Base-by-base conservation (phyloP, 2,113 vertebrate species). In the Entomyzon cyanotis region DNA sequence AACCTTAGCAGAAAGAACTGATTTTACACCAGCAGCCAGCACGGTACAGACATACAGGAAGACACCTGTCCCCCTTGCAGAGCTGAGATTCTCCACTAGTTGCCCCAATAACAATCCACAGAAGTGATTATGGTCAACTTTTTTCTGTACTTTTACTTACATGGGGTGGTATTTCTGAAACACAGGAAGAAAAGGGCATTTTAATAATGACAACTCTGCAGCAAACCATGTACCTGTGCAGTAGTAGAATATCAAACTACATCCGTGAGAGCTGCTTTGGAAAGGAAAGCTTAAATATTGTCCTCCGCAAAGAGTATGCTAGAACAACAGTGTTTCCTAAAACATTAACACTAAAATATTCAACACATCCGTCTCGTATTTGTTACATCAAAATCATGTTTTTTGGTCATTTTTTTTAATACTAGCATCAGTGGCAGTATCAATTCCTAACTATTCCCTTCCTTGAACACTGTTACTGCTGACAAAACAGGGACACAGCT, bases 281-380 rank as follows among this genome's bases (percentile, higher is more conserved):
- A 80, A 94, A 86, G 47, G n/a, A 87, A 96, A 83, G 65, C 85
- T 96, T 93, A 83, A 97, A 97, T 96, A 94, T 41, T 87, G 83
- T 50, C 74, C 56, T 95, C 49, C 64, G 69, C 28, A 49, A 87
- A 95, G 82, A 95, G 53, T 75, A 60, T 39, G 31, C 67, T 12
- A 14, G 55, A 91, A 94, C 42, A 94, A 87, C 82, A 90, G 67
- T 24, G 33, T 53, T 96, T 94, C 68, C 85, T 91, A 84, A 95
- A 96, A 65, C 52, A 60, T 52, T 65, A 93, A 84, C 46, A 86
- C 73, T 75, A 87, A 94, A 95, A 94, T 79, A 93, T 80, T 95
- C 68, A 94, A 96, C 96, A 95, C 10, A 92, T 47, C 55, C n/a
- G 9, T 39, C 39, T 84, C 82, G 39, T 37, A 80, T 90, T 90